Evolutionary conservation across 92 coral and sea anemone genomes (phyloP), one percentile per base, ranked within the genome.

Genomic region (Bergia sp.): DNA sequence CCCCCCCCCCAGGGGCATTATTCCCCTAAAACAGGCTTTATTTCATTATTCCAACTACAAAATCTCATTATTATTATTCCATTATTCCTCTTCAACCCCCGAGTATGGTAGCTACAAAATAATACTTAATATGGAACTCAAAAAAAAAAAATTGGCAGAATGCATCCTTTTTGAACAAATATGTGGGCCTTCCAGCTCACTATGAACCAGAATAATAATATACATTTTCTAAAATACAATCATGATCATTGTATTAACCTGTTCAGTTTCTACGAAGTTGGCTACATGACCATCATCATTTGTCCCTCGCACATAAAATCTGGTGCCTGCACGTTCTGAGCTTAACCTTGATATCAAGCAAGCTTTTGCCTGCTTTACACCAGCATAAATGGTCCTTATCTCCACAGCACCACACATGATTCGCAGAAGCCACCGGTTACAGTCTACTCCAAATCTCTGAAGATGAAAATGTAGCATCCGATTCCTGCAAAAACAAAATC

Each of bases 221-320:
- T 11, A 6, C 18, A 1, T 53, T 53, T 1, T 53, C 58, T 12
- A 53, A 53, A 10, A 3, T 11, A 50, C 15, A 29, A 29, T 29
- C 29, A 29, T 29, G 29, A 29, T 29, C 53, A 47, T 0, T 18
- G 7, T 5, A 61, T 4, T 61, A 55, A 97, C 99, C 98, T 97
- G 99, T 77, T 97, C 99, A 76, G 99, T 95, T 88, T 97, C 99
- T 66, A 97, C 99, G 93, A 97, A 97, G 80, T 97, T 97, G 47
- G 99, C 98, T 2, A 97, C 99, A 90, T 97, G 98, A 0, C 99
- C 99, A 61, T 97, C 97, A 76, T 97, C 99, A 86, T 97, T 95
- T 15, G 98, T 95, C 9, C 99, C 99, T 91, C 99, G 90, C 65
- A 97, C 99, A 92, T 95, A 93, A 85, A 97, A 97, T 76, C 99